These are phyloP conservation scores for Sarcophaga caerulescens DNA, from an alignment of 2,888 invertebrate genomes.

Conservation along the genomic window DNA sequence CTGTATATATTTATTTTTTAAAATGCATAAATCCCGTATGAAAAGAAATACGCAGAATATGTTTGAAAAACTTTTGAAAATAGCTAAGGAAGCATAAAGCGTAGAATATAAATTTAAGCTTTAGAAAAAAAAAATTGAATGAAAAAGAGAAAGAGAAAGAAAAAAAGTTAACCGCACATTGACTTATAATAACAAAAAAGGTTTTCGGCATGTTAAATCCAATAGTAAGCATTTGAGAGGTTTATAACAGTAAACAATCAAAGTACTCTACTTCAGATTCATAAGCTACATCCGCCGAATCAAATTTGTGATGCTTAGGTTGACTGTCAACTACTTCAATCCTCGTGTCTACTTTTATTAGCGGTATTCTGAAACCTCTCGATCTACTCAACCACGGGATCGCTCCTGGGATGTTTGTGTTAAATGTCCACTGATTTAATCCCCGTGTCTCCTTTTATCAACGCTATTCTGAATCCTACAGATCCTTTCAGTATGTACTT, in stretches of 20 bases:
- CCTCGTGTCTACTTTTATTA: too few relatives aligned
- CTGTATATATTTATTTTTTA: background rate
- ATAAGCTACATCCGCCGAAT: background rate
- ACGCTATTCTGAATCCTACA: too few relatives aligned
- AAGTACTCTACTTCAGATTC: background rate
- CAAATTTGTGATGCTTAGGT: too few relatives aligned
- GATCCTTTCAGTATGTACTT: too few relatives aligned
- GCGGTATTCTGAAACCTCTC: too few relatives aligned
- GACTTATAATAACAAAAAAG: slow-evolving; percentile 25
- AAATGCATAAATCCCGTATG: slow-evolving; percentile 14
- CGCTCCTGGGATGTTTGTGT: too few relatives aligned
- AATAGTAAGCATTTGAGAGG: background rate
- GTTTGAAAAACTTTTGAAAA: slow-evolving; percentile 48
- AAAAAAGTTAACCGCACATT: slow-evolving; percentile 62
- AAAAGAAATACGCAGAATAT: background rate
- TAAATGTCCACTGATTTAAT: too few relatives aligned
- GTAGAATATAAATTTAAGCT: slow-evolving; percentile 47
- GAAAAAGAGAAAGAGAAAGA: background rate
- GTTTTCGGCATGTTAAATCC: background rate
- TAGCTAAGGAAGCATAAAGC: slow-evolving; percentile 60
- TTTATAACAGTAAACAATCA: background rate
- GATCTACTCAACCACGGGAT: too few relatives aligned
- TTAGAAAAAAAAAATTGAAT: background rate
- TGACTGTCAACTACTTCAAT: too few relatives aligned
- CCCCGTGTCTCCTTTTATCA: too few relatives aligned